Evolutionary conservation across 2,797 vertebrate species (phyloP).

Genomic region (Kryptopterus vitreolus): DNA sequence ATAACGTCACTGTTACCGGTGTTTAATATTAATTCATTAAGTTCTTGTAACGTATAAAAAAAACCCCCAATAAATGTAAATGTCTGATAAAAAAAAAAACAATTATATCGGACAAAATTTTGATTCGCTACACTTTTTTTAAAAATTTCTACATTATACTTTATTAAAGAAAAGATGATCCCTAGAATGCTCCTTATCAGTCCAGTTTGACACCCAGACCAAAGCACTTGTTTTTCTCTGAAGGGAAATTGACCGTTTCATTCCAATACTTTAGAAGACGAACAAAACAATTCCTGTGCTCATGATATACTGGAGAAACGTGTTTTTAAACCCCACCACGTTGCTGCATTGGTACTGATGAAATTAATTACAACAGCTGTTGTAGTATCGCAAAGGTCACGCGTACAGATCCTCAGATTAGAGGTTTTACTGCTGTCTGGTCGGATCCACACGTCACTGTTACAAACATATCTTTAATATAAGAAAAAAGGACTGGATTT

Average conservation of each 20-base stretch:
- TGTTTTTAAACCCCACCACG: not conserved
- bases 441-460: not conserved
- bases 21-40: no score
- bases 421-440: not conserved
- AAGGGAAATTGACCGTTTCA: not conserved
- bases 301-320: not conserved
- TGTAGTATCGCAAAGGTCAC: slow-evolving; percentile 16
- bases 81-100: no score
- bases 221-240: no score
- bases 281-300: not conserved
- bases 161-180: no score
- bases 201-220: no score
- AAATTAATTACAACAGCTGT: not conserved
- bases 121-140: no score
- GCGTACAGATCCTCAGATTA: not conserved
- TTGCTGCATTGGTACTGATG: slow-evolving; percentile 19
- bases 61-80: no score
- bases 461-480: not conserved
- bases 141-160: no score
- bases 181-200: no score
- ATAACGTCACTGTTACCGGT: no score
- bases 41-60: no score
- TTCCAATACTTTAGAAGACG: not conserved
- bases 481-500: not conserved
- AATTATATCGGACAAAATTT: no score